These are phyloP conservation scores for Hippocampus comes DNA, from an alignment of 2,113 vertebrate genomes.

Conservation along the genomic window DNA sequence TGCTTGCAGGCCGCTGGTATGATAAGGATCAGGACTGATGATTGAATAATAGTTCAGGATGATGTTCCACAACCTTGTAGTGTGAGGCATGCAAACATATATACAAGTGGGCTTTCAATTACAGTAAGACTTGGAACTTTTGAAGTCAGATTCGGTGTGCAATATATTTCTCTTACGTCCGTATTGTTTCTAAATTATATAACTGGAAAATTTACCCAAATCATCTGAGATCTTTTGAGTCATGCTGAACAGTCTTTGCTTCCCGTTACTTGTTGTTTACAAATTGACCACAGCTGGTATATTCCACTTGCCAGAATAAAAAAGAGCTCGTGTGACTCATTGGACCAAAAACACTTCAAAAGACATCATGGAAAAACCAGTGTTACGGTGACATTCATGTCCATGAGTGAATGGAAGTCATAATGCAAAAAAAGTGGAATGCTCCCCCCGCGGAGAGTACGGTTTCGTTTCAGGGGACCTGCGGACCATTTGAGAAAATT, in stretches of 20 bases:
- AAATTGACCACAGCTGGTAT: not conserved
- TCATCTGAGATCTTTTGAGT: not conserved
- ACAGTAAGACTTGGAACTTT: not conserved
- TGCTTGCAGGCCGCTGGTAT: not conserved
- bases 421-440: constrained; percentile 25
- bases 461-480: constrained; percentile 35
- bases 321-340: not conserved
- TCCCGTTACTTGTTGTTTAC: constrained; percentile 1
- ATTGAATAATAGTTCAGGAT: not conserved
- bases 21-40: not conserved
- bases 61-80: not conserved
- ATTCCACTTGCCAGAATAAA: not conserved
- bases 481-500: constrained; percentile 16
- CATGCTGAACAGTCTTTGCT: constrained; percentile 4
- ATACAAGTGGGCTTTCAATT: not conserved
- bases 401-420: constrained; percentile 10
- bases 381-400: not conserved
- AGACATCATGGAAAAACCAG: not conserved
- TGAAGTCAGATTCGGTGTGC: not conserved
- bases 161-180: not conserved
- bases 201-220: not conserved
- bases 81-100: not conserved
- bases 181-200: not conserved
- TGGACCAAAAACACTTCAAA: constrained; percentile 5
- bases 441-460: constrained; percentile 15